Evolutionary conservation across 2,113 vertebrate genomes (phyloP), one percentile per base, ranked within the genome.

Genomic region (Mirounga angustirostris): DNA sequence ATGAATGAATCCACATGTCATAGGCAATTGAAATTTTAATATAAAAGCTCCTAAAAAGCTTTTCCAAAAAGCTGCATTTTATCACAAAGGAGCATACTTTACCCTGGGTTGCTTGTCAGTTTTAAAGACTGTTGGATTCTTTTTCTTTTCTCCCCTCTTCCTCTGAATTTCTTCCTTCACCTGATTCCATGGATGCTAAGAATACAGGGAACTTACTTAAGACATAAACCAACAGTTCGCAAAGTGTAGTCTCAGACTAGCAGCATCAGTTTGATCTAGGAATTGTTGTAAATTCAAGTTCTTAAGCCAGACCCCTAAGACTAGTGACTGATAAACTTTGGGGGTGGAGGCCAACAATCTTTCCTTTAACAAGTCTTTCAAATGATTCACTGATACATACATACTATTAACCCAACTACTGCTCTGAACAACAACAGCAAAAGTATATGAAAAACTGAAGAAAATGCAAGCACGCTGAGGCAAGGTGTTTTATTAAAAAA

Each of bases 21-120:
- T 33, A 65, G 9, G 7, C 16, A 74, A 50, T 50, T 61, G 43
- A 10, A 97, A 65, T 56, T 96, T 95, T 93, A 93, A 56, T 52
- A 63, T 7, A 87, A 86, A 90, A 50, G 22, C 43, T 84, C 36
- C 40, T 89, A 56, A 46, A 82, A 76, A 6, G 15, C 52, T 78
- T 78, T 81, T 33, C 96, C 19, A 26, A 33, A 95, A 74, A 86
- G 1, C 11, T 80, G 11, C n/a, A 79, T 84, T 89, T 50, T 52
- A 80, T 84, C n/a, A 79, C n/a, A 71, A n/a, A 84, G 24, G 5
- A 28, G 5, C 16, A 54, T 78, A 78, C 46, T 73, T 59, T 67
- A 46, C 54, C 7, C 22, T 67, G 8, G 7, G 24, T 46, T 93
- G 5, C 2, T 73, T 58, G 7, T 65, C 79, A 85, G 1, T 92